A percentile compares a stretch with the other conserved stretches of the same genome.
These are phyloP conservation scores for Percopsis omiscomaycus DNA, from an alignment of 2,797 vertebrate genomes.

Conservation along the genomic window DNA sequence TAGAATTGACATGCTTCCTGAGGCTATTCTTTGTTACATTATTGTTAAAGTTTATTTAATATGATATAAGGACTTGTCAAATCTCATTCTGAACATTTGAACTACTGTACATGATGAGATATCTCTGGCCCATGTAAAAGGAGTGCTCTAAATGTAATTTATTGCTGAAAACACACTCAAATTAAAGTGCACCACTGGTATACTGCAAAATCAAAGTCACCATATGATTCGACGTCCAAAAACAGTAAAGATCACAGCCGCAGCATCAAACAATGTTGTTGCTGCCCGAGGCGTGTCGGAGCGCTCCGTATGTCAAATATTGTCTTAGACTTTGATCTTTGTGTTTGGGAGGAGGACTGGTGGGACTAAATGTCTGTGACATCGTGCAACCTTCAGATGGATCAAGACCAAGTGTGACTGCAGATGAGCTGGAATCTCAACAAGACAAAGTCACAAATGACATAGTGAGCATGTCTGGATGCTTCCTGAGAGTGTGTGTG, in stretches of 20 bases:
- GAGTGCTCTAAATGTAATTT: constrained; percentile 12
- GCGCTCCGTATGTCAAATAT: constrained; percentile 53
- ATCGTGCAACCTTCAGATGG: constrained; percentile 2
- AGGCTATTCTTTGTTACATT: neutral
- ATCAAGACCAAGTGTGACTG: constrained; percentile 10
- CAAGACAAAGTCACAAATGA: constrained; percentile 29
- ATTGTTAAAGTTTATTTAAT: neutral
- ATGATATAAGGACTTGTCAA: too few relatives aligned
- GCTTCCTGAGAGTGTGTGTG: neutral
- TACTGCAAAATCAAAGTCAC: constrained; percentile 49
- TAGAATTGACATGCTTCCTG: neutral
- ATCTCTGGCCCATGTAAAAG: neutral
- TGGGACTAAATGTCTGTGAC: constrained; percentile 6
- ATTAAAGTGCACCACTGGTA: constrained; percentile 34
- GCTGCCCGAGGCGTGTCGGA: constrained; percentile 24
- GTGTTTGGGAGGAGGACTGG: constrained; percentile 25
- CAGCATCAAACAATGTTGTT: constrained; percentile 41
- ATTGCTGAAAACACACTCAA: constrained; percentile 15
- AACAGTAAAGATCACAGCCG: constrained; percentile 35
- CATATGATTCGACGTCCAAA: constrained; percentile 42
- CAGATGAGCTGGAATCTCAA: constrained; percentile 26
- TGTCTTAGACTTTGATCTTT: constrained; percentile 60
- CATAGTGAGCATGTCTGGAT: constrained; percentile 8
- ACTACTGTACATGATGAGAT: neutral
- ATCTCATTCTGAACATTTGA: neutral